Conservation (phyloP, 2,113 vertebrate species). For the Lanius collurio region DNA sequence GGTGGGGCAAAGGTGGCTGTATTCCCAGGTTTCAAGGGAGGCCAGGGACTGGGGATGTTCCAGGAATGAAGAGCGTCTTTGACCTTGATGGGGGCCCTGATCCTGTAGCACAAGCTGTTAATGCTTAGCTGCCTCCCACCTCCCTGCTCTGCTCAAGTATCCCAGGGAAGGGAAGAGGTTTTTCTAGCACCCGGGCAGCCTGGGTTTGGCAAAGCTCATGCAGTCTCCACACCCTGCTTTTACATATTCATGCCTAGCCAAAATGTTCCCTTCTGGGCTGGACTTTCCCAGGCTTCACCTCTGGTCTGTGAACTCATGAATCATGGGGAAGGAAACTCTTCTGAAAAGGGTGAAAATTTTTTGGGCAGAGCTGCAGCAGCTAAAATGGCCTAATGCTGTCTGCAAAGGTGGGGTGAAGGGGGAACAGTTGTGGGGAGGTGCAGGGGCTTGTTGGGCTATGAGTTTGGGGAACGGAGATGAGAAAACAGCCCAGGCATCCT, state of each 20-base stretch:
- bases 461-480: not conserved
- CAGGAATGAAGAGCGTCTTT: constrained; percentile 26
- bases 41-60: constrained; percentile 45
- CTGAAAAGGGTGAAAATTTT: not conserved
- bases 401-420: not conserved
- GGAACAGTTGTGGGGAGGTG: not conserved
- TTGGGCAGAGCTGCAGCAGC: not conserved
- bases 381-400: not conserved
- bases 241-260: constrained; percentile 26
- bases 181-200: constrained; percentile 7
- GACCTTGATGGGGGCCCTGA: constrained; percentile 19
- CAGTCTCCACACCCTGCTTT: not conserved
- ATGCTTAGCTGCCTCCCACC: constrained; percentile 20
- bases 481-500: not conserved
- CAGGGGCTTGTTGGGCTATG: not conserved
- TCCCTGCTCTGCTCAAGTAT: not conserved
- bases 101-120: constrained; percentile 31
- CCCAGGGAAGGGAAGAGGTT: not conserved
- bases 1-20: constrained; percentile 73
- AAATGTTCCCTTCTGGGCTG: constrained; percentile 34
- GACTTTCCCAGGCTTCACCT: constrained; percentile 50
- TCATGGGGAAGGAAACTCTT: not conserved
- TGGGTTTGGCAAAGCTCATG: not conserved
- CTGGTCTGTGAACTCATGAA: not conserved
- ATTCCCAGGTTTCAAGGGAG: constrained; percentile 61